Evolutionary conservation across 1,140 invertebrate genomes (phyloP).

Genomic region (Trichonephila inaurata): DNA sequence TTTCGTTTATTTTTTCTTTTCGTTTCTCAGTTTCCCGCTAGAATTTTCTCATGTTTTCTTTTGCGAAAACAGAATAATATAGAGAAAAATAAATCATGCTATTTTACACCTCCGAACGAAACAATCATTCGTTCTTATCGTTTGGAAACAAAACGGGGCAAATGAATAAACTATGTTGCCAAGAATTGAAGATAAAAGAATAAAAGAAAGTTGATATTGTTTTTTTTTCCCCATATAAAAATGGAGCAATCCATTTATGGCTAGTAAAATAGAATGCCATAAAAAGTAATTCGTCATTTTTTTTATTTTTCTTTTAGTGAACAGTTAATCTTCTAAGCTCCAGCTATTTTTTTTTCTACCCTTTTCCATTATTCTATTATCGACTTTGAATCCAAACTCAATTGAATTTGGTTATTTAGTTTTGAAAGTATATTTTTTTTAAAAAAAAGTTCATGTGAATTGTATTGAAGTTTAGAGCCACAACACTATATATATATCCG

Average conservation of each 20-base stretch:
- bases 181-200: conserved; percentile 8
- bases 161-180: conserved; percentile 29
- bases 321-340: no score
- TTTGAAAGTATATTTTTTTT: no score
- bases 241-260: background rate
- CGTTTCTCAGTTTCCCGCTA: conserved; percentile 22
- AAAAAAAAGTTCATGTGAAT: no score
- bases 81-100: background rate
- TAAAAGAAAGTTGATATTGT: background rate
- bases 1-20: background rate
- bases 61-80: background rate
- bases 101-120: conserved; percentile 12
- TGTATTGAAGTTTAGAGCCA: no score
- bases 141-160: background rate
- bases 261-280: background rate
- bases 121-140: conserved; percentile 23
- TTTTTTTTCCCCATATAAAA: background rate
- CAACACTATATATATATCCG: no score
- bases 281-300: no score
- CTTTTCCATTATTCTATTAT: no score
- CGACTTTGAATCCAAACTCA: no score
- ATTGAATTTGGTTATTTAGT: no score
- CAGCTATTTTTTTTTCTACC: no score
- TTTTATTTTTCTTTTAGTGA: no score
- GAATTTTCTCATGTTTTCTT: background rate